These are phyloP conservation scores for Agrochola macilenta DNA, from an alignment of 2,888 invertebrate species.

Conservation along the genomic window DNA sequence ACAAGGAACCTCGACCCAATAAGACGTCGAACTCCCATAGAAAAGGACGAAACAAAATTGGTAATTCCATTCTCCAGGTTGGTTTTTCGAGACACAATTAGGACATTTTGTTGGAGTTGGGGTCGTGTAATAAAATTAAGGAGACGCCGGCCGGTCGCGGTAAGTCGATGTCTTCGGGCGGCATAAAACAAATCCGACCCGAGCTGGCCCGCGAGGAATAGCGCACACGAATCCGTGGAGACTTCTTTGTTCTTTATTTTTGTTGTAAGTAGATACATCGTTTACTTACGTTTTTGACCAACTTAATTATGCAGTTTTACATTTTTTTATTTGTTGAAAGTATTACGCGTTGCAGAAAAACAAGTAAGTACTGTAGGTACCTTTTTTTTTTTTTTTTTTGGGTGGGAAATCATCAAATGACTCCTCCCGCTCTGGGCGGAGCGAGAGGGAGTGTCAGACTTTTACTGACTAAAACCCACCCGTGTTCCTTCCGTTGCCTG, in stretches of 20 bases:
- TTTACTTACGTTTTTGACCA: neutral
- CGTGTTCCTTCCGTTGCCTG: no score
- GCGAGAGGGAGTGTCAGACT: no score
- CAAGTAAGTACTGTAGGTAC: no score
- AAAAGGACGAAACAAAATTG: constrained; percentile 77
- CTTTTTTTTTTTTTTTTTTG: no score
- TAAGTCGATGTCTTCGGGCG: constrained; percentile 87
- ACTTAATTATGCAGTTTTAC: no score
- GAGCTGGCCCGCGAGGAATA: constrained; percentile 76
- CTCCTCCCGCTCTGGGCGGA: no score
- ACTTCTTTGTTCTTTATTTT: constrained; percentile 50
- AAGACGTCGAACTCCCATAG: constrained; percentile 63
- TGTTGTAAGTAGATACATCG: neutral
- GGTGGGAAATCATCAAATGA: no score
- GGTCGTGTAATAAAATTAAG: constrained; percentile 90
- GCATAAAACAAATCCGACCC: constrained; percentile 89
- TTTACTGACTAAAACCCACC: no score
- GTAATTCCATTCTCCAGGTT: constrained; percentile 83
- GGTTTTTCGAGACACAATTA: constrained; percentile 89
- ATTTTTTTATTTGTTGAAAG: no score
- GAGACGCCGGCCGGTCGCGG: constrained; percentile 85
- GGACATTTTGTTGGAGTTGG: constrained; percentile 84
- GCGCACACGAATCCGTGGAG: constrained; percentile 72
- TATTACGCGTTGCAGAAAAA: neutral
- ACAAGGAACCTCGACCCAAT: constrained; percentile 52